Conservation (phyloP, 2,797 vertebrate species). For the Danionella dracula region DNA sequence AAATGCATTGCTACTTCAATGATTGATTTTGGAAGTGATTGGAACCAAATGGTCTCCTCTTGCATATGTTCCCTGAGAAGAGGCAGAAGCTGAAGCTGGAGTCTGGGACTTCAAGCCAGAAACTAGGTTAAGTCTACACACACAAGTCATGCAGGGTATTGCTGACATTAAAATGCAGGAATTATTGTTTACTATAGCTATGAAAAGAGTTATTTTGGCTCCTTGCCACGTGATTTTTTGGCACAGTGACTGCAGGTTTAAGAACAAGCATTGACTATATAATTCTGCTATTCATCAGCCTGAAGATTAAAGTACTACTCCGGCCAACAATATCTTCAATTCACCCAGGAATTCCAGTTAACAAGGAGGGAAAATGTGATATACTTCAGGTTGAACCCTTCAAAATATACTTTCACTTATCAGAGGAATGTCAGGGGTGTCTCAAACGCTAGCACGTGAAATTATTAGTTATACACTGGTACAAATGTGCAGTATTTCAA, state of each 20-base stretch:
- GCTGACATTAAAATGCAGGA: conserved; percentile 51
- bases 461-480: neutral
- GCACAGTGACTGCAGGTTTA: neutral
- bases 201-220: conserved; percentile 69
- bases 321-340: conserved; percentile 13
- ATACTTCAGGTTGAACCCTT: neutral
- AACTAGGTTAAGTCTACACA: conserved; percentile 72
- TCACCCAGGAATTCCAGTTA: conserved; percentile 19
- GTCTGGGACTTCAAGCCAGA: conserved; percentile 61
- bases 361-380: conserved; percentile 6
- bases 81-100: conserved; percentile 47
- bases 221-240: conserved; percentile 52
- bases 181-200: conserved; percentile 68
- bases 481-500: no score
- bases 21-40: no score
- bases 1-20: no score
- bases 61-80: conserved; percentile 25
- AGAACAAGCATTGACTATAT: neutral
- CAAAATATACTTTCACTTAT: neutral
- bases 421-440: neutral
- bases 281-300: neutral
- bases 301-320: conserved; percentile 2
- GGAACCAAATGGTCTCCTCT: no score
- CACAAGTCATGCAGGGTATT: conserved; percentile 64
- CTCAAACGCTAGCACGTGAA: neutral